Evolutionary conservation across 2,113 vertebrate genomes (phyloP), one percentile per base, ranked within the genome.

Genomic region (Chiloscyllium plagiosum): DNA sequence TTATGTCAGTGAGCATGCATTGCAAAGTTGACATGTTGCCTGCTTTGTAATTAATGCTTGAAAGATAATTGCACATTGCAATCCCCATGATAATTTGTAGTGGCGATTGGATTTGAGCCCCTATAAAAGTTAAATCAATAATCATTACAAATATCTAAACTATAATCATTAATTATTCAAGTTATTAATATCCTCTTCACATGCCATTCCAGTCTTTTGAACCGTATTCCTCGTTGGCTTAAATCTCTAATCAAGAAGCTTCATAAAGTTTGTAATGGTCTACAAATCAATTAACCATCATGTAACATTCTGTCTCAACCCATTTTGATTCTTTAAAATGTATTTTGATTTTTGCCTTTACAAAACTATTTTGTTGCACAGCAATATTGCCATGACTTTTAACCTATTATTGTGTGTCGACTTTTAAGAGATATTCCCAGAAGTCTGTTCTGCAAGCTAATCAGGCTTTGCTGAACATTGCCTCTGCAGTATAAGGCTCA

Each of bases 161-260:
- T 93, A n/a, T 66, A n/a, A 19, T 93, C 61, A 33, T 90, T 90
- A 93, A 66, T 93, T 37, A 93, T 66, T 93, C 33, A 68, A 68
- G 17, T 37, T 89, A 89, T 89, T 93, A n/a, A 93, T n/a, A 68
- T 37, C 89, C 37, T 93, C 61, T 22, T 33, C 20, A 22, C 89
- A 37, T 37, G 33, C 17, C 10, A 17, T 65, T 66, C 61, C 19
- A 93, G 1, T 66, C 33, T 93, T 19, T 93, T 66, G 61, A 33
- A 66, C 19, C 10, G 65, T 93, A 33, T 65, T 92, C 29, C 56
- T 92, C 13, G 17, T n/a, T 92, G 61, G n/a, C n/a, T 68, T n/a
- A 65, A 92, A 66, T 19, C 50, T 6, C 52, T 89, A 93, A 42
- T 37, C 61, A 37, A 65, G 33, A 93, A 20, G 15, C 7, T 20